Base-by-base conservation (phyloP, 2,888 invertebrate genomes). In the Sussaba pulchella region DNA sequence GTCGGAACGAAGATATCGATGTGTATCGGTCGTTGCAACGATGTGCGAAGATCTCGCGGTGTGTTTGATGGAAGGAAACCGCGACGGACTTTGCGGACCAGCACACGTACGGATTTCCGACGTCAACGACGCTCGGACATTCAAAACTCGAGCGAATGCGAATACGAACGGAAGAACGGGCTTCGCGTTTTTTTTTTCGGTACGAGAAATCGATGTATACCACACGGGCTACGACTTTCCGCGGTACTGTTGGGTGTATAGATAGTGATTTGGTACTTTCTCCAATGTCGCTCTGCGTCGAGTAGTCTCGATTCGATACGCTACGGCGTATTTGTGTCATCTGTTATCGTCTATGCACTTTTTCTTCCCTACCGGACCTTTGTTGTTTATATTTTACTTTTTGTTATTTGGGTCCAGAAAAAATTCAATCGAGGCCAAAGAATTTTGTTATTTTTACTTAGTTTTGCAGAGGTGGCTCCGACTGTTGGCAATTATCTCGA, bases 241-340 rank as follows among this genome's bases (percentile, higher is more conserved):
- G 43, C 69, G 54, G 24, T 36, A 50, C 66, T 5, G 21, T 39
- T 36, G 17, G 59, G 10, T 10, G 41, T 45, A n/a, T n/a, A 70
- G 59, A 77, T 82, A 59, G 54, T 54, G 57, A 73, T 71, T 73
- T 76, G 71, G 50, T 78, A 76, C 80, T 82, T 76, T 82, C 82
- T 78, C 78, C 71, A 71, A 43, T 76, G 75, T 76, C 81, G 69
- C 67, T 52, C 24, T 21, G 26, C 36, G 24, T 43, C 39, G 39
- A 41, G 14, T 2, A 17, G 5, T 31, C n/a, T 41, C 41, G 14
- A 26, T 12, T 47, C 66, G 9, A 50, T 12, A 36, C 17, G 2
- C 36, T 36, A 67, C n/a, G n/a, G n/a, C n/a, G n/a, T n/a, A n/a
- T 47, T 19, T 8, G 26, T 64, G 9, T 57, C 2, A 9, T 57